These are phyloP conservation scores for Germaria angustata DNA, from an alignment of 2,888 invertebrate species.

Conservation along the genomic window DNA sequence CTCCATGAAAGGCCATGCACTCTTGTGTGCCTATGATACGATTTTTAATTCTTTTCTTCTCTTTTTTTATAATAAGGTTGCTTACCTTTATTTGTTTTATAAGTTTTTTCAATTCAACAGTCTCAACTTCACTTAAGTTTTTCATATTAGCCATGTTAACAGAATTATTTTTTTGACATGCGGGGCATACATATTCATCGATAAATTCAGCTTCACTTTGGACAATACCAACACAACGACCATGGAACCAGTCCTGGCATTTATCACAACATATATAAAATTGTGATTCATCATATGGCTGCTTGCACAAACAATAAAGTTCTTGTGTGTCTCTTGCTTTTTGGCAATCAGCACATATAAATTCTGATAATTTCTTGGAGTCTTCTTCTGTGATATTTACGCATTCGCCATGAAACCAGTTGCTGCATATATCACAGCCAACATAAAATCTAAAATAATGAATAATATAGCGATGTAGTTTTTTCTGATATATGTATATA, in stretches of 20 bases:
- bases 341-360: constrained; percentile 91
- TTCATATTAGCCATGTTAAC: constrained; percentile 95
- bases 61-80: background rate
- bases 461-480: background rate
- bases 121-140: constrained; percentile 88
- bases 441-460: constrained; percentile 90
- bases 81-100: constrained; percentile 92
- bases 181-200: constrained; percentile 97
- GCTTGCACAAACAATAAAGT: constrained; percentile 96
- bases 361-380: constrained; percentile 94
- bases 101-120: constrained; percentile 90
- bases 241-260: constrained; percentile 99
- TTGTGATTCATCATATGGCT: constrained; percentile 98
- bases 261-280: constrained; percentile 99
- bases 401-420: constrained; percentile 99
- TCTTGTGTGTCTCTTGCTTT: constrained; percentile 94
- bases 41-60: background rate
- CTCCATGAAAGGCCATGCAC: constrained; percentile 98
- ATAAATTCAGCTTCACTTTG: constrained; percentile 96
- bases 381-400: constrained; percentile 95
- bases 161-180: constrained; percentile 93
- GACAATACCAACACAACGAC: constrained; percentile 96
- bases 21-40: constrained; percentile 89
- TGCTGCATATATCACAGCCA: constrained; percentile 97
- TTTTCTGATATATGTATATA: background rate